Evolutionary conservation across 2,113 vertebrate species (phyloP), one percentile per base, ranked within the genome.

Genomic region (Pseudopipra pipra): DNA sequence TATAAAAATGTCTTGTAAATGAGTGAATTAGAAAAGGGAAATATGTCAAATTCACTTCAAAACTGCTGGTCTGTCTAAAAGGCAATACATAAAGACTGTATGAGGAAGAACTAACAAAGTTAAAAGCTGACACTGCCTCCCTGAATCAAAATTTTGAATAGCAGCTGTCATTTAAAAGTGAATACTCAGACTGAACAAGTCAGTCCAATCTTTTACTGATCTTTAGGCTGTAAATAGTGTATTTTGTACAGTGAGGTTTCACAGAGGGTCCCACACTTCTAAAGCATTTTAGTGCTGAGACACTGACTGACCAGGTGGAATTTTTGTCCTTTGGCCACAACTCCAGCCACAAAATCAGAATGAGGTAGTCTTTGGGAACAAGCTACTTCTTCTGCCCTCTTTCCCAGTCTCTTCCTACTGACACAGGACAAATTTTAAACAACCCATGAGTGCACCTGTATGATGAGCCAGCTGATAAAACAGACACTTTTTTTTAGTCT

Each of bases 1-100:
- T 92, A 58, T 74, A 79, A 78, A 94, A 87, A 37, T 47, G 15
- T 71, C 58, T 24, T 97, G 90, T 97, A 95, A 96, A 96, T 95
- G 87, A 0, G 6, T 59, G 51, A 43, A 78, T 83, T 73, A 68
- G 83, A 89, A 83, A 79, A 89, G 52, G 65, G 33, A 61, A 78
- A 8, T 54, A 11, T 0, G 17, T 37, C 10, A 20, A 35, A 65
- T 49, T 63, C 43, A 35, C 20, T 76, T 75, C 49, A 43, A 8
- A 84, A 47, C 28, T 47, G 83, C 71, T 72, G n/a, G 44, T 73
- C 71, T 78, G 12, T 9, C 82, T 67, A 31, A 73, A 70, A 93
- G 71, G 46, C 43, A 61, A 62, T 24, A 43, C 16, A 5, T 33
- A 47, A 31, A 91, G 44, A 52, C 20, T 65, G 22, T 33, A 6